Base-by-base conservation (phyloP, 2,797 vertebrate species). In the Ciconia nigra region DNA sequence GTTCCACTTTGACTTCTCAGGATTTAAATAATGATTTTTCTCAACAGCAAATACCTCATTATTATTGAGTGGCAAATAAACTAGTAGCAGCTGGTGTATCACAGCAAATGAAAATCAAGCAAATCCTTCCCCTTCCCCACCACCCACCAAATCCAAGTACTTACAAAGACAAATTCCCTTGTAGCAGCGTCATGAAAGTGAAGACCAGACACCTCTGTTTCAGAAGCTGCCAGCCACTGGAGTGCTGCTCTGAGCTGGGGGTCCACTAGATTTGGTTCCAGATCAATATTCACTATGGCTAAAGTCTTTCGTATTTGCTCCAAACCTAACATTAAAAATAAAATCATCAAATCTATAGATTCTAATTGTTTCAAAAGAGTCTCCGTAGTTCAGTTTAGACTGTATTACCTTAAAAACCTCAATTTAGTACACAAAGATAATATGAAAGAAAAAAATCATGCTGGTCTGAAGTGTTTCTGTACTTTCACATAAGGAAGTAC, bases 151-250 rank as follows among this genome's bases (percentile, higher is more conserved):
- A 73, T 29, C 52, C 1, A 2, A 35, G 47, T 91, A 98, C 98
- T 98, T 97, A 99, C 99, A 97, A 98, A 98, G 89, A 98, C 98
- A 9, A 99, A 98, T 42, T 99, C 99, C 91, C 97, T 98, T 76
- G 98, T 98, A 11, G 96, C 71, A 72, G 91, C 22, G 16, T 98
- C 98, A 29, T 91, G 97, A 74, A 99, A 98, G 92, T 98, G 98
- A 92, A 99, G 98, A 63, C 98, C 97, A n/a, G 98, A 95, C 70
- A 99, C 88, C 61, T 99, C 99, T 11, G 97, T 98, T 95, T 99
- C 98, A 55, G 99, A 99, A 90, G 99, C 99, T 5, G 98, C 98
- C 11, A 98, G 98, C 99, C 99, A 99, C 97, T 99, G 99, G 89
- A 99, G 98, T 84, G 98, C 97, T 93, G 98, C 98, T 97, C 99